Conservation (phyloP, 1,140 invertebrate genomes). For the Globodera ellingtonae region DNA sequence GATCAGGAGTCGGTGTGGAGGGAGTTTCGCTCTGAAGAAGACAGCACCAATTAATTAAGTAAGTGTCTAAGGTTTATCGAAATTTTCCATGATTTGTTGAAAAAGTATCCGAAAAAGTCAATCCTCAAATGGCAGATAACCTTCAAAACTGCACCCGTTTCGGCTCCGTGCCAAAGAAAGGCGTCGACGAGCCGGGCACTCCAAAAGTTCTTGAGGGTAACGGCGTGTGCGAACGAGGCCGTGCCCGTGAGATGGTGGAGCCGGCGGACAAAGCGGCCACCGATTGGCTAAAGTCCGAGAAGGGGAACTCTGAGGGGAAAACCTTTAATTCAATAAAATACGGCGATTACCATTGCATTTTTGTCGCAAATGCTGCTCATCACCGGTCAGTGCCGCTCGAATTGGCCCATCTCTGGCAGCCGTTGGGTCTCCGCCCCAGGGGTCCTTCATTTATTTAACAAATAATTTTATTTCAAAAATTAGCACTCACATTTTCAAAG, state of each 20-base stretch:
- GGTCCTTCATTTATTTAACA: slow-evolving; percentile 50
- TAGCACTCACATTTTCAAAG: slow-evolving; percentile 53
- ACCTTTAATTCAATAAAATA: slow-evolving; percentile 23
- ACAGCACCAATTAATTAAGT: no score
- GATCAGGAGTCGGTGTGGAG: no score
- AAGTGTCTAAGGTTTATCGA: not conserved
- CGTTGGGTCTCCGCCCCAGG: slow-evolving; percentile 53
- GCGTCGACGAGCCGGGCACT: not conserved
- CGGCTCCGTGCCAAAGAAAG: not conserved
- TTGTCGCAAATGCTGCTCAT: slow-evolving; percentile 45
- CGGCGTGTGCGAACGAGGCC: slow-evolving; percentile 40
- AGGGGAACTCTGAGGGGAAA: slow-evolving; percentile 23
- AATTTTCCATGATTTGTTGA: not conserved
- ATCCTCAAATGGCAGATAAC: not conserved
- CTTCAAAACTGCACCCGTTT: not conserved
- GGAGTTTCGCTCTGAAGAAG: no score
- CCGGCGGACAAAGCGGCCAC: slow-evolving; percentile 19
- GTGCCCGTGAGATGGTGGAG: slow-evolving; percentile 52
- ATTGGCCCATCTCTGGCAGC: slow-evolving; percentile 45
- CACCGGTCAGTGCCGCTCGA: slow-evolving; percentile 57
- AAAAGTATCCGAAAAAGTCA: not conserved
- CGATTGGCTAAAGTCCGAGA: slow-evolving; percentile 43
- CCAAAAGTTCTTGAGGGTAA: not conserved
- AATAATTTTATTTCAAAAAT: not conserved
- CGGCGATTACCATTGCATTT: slow-evolving; percentile 45